Evolutionary conservation across 2,113 vertebrate genomes (phyloP), one percentile per base, ranked within the genome.

Genomic region (Spea multiplicata): DNA sequence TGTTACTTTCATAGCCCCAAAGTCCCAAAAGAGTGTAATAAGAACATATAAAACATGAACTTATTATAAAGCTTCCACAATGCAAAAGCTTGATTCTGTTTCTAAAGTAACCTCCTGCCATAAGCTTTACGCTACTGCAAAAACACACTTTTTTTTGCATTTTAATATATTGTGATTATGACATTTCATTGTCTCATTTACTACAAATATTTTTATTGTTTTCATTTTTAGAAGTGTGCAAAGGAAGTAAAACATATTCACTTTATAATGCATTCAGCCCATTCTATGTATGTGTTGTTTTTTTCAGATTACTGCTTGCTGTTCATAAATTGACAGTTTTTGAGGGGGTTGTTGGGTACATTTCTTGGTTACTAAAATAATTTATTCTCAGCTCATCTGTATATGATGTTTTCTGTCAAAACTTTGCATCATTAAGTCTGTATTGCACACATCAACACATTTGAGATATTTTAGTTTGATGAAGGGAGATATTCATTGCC

Each of bases 321-420:
- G 14, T 45, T 70, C 44, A 46, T 49, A 12, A 70, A 49, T 17
- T 70, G 67, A 70, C 67, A 70, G 67, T 70, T 70, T 68, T 70
- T 70, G 67, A 49, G 67, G 67, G 67, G 67, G 67, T 48, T 50
- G 67, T 70, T 70, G 49, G 47, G 47, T 50, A 70, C 14, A 50
- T 49, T 70, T 49, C 8, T n/a, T 17, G 67, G 47, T 70, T 50
- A 49, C 44, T 49, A 16, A 13, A 70, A 16, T 9, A 5, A 12
- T 59, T 59, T 13, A 17, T 70, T 70, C 67, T 70, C 47, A 17
- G 46, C 50, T 50, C 67, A 50, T 70, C 13, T 70, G 44, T 48
- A 68, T 17, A 7, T 70, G 47, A 17, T 17, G n/a, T 70, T 49
- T 50, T 49, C 49, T 70, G 67, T 70, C 67, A 70, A 70, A 70